Evolutionary conservation across 2,113 vertebrate genomes (phyloP), one percentile per base, ranked within the genome.

Genomic region (Eleginops maclovinus): DNA sequence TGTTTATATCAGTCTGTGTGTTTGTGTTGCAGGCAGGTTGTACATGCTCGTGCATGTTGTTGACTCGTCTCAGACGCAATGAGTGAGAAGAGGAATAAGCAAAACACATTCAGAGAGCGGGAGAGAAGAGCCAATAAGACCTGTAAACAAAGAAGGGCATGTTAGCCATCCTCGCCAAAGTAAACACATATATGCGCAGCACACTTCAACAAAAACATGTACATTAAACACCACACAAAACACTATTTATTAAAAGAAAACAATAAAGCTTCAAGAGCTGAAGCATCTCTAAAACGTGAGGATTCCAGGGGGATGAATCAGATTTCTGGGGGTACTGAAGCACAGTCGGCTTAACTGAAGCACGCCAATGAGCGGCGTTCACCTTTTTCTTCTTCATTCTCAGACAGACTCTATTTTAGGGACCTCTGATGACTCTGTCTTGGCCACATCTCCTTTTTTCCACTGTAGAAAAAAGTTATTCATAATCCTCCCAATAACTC

Each of bases 401-500:
- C 83, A 90, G 88, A 85, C 88, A 77, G 76, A 44, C 80, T 90
- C 88, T 89, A 89, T 92, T 90, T 91, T 84, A 85, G 87, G 89
- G 85, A 85, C 77, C 73, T 86, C 86, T 91, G 86, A 87, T 84
- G 90, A 91, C 90, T 91, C 88, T 31, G 70, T 86, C 85, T 92
- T 94, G 93, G 91, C 92, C 75, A 80, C 79, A 74, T 85, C 53
- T 84, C 56, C 73, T 66, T 92, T 93, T 94, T 93, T 94, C 93
- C 93, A 94, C 91, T 92, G 89, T 13, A 71, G 81, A 88, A 85
- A 85, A 91, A 92, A 83, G 79, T 87, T 90, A 91, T 92, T 92
- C 91, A 88, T 92, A 94, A 92, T 94, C 87, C 87, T 82, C 80
- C 87, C 88, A 89, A 91, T 94, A 93, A 93, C 75, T 92, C 92